These are phyloP conservation scores for Actinia equina DNA, from an alignment of 64 coral and sea anemone genomes.

Conservation along the genomic window DNA sequence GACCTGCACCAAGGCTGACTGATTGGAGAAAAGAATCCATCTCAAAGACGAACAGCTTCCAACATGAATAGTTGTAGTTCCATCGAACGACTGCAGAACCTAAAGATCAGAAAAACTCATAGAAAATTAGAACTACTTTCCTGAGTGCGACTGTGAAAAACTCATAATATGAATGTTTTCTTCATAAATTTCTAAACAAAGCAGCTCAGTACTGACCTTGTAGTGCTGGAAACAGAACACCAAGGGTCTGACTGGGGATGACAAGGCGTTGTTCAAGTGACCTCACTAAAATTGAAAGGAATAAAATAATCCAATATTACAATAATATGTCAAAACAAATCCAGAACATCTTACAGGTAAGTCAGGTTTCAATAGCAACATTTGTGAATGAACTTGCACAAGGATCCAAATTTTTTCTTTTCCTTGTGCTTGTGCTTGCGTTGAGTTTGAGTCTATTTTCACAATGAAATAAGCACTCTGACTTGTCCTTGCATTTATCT, in stretches of 20 bases:
- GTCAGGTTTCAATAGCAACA: too few species aligned
- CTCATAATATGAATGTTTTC: too few species aligned
- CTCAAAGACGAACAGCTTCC: constrained; percentile 86
- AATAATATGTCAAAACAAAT: neutral
- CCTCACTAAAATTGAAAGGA: neutral
- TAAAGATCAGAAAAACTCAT: neutral
- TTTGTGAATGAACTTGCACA: too few species aligned
- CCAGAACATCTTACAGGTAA: too few species aligned
- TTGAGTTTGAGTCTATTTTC: too few species aligned
- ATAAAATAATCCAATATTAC: neutral
- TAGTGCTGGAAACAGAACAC: constrained; percentile 18
- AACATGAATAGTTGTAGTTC: constrained; percentile 81
- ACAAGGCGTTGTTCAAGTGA: constrained; percentile 26
- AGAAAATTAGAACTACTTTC: neutral
- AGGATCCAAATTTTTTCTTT: too few species aligned
- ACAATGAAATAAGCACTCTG: too few species aligned
- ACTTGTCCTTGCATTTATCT: too few species aligned
- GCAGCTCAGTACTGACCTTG: constrained; percentile 23
- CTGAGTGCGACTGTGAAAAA: too few species aligned
- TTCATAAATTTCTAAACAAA: too few species aligned
- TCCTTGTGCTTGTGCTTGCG: too few species aligned
- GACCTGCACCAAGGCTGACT: constrained; percentile 73
- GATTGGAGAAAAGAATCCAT: constrained; percentile 78
- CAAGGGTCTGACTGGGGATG: constrained; percentile 38
- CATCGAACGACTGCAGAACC: constrained; percentile 82